Evolutionary conservation across 2,113 vertebrate species (phyloP), one percentile per base, ranked within the genome.

Genomic region (Hyaena hyaena): DNA sequence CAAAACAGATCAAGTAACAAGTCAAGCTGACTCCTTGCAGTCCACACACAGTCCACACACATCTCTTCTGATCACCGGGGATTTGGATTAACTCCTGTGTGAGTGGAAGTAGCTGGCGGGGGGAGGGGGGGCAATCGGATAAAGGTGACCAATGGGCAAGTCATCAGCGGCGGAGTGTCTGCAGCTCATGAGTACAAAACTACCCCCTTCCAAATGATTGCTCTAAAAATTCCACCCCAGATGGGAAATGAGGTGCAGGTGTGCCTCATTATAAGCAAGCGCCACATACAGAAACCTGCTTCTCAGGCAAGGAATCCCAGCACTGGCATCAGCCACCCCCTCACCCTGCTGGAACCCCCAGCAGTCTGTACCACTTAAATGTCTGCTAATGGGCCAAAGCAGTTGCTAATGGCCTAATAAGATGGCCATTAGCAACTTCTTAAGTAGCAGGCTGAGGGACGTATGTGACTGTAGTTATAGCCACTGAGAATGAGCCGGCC

Each of bases 371-470:
- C 65, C 15, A 55, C 92, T 96, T 86, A 86, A 82, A 33, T 48
- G 50, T 31, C 55, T 43, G 45, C 87, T 95, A 90, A 95, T 45
- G 73, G 61, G 85, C 73, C 39, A 82, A 94, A 50, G 73, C 68
- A 96, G 93, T 35, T 93, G 65, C 87, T 96, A 96, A 89, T 92
- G 94, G 73, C 68, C 92, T 95, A 96, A 96, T 97, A 97, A 96
- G 74, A 69, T 80, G 48, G 93, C 77, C 87, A 69, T 95, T 93
- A 97, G 91, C 76, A 83, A 89, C 83, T 95, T 97, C 93, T 95
- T 96, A 97, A 96, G 89, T 95, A 91, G 79, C 71, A 63, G 86
- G 17, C 80, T 61, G 45, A 86, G 55, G 94, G 58, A 83, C 89
- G 24, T 87, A 10, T 53, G 50, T 12, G 12, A 81, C 55, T 66